Evolutionary conservation across 2,797 vertebrate genomes (phyloP).

Genomic region (Peromyscus eremicus): DNA sequence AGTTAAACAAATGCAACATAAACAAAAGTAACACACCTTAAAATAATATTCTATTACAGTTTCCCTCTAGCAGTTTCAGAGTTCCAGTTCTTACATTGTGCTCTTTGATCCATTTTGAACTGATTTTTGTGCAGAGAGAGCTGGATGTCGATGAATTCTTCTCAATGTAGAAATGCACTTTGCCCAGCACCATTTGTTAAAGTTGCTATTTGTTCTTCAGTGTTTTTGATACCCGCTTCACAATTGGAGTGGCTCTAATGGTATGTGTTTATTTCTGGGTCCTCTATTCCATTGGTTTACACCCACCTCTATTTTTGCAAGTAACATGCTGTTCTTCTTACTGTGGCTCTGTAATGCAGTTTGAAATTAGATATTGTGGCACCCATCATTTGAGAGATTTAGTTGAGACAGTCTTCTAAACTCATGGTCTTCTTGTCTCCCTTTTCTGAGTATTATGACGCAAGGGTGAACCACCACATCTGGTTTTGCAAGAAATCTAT

Average conservation of each 20-base stretch:
- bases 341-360: neutral
- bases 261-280: neutral
- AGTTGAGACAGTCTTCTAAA: neutral
- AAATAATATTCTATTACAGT: too few relatives aligned
- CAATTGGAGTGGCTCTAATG: neutral
- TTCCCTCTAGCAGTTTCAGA: neutral
- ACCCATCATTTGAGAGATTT: neutral
- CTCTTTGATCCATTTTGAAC: neutral
- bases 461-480: neutral
- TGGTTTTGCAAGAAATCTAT: neutral
- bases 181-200: neutral
- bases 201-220: neutral
- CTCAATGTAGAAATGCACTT: neutral
- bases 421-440: neutral
- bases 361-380: neutral
- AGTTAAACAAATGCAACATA: too few relatives aligned
- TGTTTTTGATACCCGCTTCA: neutral
- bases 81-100: neutral
- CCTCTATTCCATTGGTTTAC: neutral
- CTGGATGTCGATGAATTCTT: neutral
- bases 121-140: neutral
- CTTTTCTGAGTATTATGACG: neutral
- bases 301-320: neutral
- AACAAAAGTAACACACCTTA: too few relatives aligned
- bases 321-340: neutral